Percentiles rank a stretch among this genome's conserved stretches.
Evolutionary conservation across 1,140 invertebrate genomes (phyloP).

Genomic region (Drosophila rufa): DNA sequence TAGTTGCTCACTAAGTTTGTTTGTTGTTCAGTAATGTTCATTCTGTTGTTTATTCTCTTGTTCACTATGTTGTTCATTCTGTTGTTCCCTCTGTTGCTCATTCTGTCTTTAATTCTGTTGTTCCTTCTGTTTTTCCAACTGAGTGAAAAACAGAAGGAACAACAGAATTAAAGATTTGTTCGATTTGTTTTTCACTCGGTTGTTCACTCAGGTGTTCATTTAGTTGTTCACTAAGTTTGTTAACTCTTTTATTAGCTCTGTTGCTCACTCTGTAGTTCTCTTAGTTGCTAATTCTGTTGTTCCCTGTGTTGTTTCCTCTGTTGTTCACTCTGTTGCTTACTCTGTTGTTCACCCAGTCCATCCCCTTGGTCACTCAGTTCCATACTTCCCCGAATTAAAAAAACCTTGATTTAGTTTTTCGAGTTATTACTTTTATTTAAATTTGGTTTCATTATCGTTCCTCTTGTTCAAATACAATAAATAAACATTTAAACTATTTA

Average conservation of each 20-base stretch:
- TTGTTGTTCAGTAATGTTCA: not conserved
- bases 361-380: not conserved
- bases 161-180: too few species aligned
- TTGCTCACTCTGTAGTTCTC: not conserved
- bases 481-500: slow-evolving; percentile 82
- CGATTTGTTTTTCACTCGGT: too few species aligned
- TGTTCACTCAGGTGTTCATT: too few species aligned
- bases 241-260: too few species aligned
- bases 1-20: too few species aligned
- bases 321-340: not conserved
- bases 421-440: slow-evolving; percentile 72
- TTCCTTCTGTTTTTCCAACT: too few species aligned
- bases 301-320: not conserved
- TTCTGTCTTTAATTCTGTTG: too few species aligned
- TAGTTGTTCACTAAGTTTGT: not conserved
- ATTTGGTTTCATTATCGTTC: slow-evolving; percentile 71
- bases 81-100: not conserved
- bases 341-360: not conserved
- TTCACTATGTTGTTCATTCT: not conserved
- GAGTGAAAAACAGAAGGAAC: too few species aligned
- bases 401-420: slow-evolving; percentile 9
- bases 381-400: not conserved
- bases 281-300: not conserved
- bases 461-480: slow-evolving; percentile 77
- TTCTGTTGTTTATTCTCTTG: not conserved